Evolutionary conservation across 2,797 vertebrate species (phyloP).

Genomic region (Bradypus variegatus): DNA sequence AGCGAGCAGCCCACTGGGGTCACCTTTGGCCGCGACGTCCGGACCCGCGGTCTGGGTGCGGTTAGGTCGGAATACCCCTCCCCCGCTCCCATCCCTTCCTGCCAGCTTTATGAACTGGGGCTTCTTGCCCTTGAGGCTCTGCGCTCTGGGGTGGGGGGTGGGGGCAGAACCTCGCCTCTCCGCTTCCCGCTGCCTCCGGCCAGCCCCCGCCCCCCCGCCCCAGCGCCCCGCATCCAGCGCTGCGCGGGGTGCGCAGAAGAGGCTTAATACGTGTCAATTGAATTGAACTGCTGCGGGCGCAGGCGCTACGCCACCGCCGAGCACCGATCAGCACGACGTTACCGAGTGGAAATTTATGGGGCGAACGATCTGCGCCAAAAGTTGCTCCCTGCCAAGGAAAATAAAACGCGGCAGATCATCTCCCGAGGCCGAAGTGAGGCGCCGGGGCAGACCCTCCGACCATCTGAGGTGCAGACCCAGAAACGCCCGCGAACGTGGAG

Average conservation of each 20-base stretch:
- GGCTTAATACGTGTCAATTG: constrained; percentile 67
- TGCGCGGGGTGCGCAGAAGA: constrained; percentile 48
- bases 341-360: constrained; percentile 72
- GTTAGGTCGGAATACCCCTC: constrained; percentile 23
- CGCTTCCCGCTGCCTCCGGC: constrained; percentile 28
- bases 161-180: constrained; percentile 55
- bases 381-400: constrained; percentile 63
- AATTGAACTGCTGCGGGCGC: constrained; percentile 66
- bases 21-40: constrained; percentile 29
- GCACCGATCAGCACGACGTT: constrained; percentile 64
- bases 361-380: constrained; percentile 64
- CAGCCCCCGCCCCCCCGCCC: not conserved
- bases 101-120: constrained; percentile 35
- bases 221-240: constrained; percentile 12
- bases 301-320: constrained; percentile 55
- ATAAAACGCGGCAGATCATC: constrained; percentile 65
- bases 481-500: constrained; percentile 25
- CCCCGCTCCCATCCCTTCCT: constrained; percentile 34
- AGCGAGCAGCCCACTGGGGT: not conserved
- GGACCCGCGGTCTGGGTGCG: constrained; percentile 18
- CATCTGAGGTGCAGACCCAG: constrained; percentile 36
- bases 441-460: constrained; percentile 57
- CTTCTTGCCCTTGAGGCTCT: constrained; percentile 45
- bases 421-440: constrained; percentile 65
- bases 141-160: constrained; percentile 27